phyloP scores from a whole-genome alignment of 2,888 invertebrate species.

The Arge pagana region DNA sequence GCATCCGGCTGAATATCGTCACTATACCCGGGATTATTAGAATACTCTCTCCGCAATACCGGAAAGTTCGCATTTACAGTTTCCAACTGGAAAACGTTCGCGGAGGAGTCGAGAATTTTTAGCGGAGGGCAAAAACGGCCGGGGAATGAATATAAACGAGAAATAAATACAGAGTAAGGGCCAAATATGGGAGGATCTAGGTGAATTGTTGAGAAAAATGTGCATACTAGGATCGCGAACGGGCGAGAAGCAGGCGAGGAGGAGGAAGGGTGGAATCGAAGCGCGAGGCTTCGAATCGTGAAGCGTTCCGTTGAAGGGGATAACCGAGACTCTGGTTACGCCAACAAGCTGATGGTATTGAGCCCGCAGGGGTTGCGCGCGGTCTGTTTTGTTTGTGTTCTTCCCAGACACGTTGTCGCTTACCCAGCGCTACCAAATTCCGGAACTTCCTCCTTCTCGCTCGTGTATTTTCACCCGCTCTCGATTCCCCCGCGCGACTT shows the following conservation, averaged over 20 bases:
- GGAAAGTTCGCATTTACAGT: no score
- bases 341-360: constrained; percentile 17
- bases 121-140: not conserved
- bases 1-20: constrained; percentile 13
- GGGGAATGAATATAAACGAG: not conserved
- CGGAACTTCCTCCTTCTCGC: not conserved
- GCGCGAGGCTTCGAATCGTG: constrained; percentile 11
- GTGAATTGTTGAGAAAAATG: not conserved
- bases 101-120: not conserved
- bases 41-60: constrained; percentile 4
- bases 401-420: constrained; percentile 20
- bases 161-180: not conserved
- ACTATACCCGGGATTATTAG: constrained; percentile 15
- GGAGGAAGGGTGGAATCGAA: constrained; percentile 7
- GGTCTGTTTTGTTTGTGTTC: constrained; percentile 22
- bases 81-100: not conserved
- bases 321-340: constrained; percentile 20
- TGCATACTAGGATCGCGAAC: not conserved
- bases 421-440: not conserved
- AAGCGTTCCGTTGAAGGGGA: constrained; percentile 18
- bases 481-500: constrained; percentile 5
- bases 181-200: constrained; percentile 1
- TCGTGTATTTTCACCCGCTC: constrained; percentile 12
- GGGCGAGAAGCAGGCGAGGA: not conserved
- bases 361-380: not conserved